Evolutionary conservation across 2,797 vertebrate genomes (phyloP), one percentile per base, ranked within the genome.

Genomic region (Melopsittacus undulatus): DNA sequence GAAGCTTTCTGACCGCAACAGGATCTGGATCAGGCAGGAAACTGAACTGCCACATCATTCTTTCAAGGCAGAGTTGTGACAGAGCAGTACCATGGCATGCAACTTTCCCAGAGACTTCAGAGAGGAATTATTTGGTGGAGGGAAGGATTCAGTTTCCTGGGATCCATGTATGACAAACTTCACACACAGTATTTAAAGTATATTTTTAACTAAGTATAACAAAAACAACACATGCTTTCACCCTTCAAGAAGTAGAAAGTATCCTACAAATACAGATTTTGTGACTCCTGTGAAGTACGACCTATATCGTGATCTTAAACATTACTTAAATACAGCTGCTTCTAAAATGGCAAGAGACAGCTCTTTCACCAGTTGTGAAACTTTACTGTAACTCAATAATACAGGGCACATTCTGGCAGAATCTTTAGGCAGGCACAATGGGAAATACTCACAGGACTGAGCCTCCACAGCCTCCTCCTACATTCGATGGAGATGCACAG

Each of bases 271-370:
- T 36, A 86, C 24, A 70, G 57, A 56, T 42, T n/a, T 27, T 40
- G n/a, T 63, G 48, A 83, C 34, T 56, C 24, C 38, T 46, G 34
- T 38, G 49, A 82, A 86, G 38, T 45, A 68, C 0, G 4, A 42
- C 0, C 3, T 10, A 6, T 34, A 61, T 19, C 0, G 0, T n/a
- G 56, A 81, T 72, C 75, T 49, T 30, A 62, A 9, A 32, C 10
- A 7, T 42, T 45, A 46, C 61, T 74, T 54, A 81, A 74, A 78
- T 21, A 30, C 12, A 82, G 19, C 27, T 83, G 34, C 26, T 75
- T 52, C 57, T 56, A 36, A 80, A 85, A 81, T 27, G 36, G 64
- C 76, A 81, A 82, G 59, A 1, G 13, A 30, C 21, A 88, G 36
- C n/a, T 85, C 49, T 34, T 74, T 57, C 19, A 48, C n/a, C 23